Percentiles rank a stretch among this genome's conserved stretches.
Conservation (phyloP, 1,140 invertebrate genomes). For the Cheumatopsyche charites region DNA sequence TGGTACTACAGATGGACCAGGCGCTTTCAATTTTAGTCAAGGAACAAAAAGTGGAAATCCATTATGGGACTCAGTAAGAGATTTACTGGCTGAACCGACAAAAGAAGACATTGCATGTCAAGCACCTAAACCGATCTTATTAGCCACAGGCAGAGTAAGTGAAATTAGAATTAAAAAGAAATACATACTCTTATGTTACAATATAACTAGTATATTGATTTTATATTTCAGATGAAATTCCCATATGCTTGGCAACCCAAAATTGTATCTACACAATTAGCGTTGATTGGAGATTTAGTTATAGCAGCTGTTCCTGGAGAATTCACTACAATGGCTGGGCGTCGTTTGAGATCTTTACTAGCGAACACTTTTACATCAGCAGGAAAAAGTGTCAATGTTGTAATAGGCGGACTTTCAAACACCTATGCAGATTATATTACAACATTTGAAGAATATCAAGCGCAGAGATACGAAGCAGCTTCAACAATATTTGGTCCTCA, state of each 20-base stretch:
- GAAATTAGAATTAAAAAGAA: neutral
- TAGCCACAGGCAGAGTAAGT: constrained; percentile 83
- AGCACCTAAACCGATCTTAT: constrained; percentile 83
- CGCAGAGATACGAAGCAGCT: constrained; percentile 91
- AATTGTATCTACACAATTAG: constrained; percentile 82
- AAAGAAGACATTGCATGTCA: constrained; percentile 73
- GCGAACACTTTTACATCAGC: constrained; percentile 61
- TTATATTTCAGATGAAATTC: constrained; percentile 70
- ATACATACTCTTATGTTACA: too few species aligned
- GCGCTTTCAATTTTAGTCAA: constrained; percentile 86
- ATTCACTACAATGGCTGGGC: constrained; percentile 94
- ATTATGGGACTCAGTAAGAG: constrained; percentile 79
- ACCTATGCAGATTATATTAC: constrained; percentile 89
- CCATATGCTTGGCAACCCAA: constrained; percentile 91
- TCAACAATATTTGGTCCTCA: constrained; percentile 92
- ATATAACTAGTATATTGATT: neutral
- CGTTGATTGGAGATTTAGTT: constrained; percentile 76
- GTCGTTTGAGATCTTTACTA: constrained; percentile 74
- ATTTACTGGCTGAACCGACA: constrained; percentile 75
- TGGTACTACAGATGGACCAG: constrained; percentile 92
- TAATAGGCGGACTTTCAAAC: constrained; percentile 89
- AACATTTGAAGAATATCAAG: constrained; percentile 91
- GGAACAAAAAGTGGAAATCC: constrained; percentile 76
- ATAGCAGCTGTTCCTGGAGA: constrained; percentile 87
- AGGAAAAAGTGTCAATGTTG: constrained; percentile 64